Base-by-base conservation (phyloP, 2,888 invertebrate genomes). In the Drosophila mercatorum region DNA sequence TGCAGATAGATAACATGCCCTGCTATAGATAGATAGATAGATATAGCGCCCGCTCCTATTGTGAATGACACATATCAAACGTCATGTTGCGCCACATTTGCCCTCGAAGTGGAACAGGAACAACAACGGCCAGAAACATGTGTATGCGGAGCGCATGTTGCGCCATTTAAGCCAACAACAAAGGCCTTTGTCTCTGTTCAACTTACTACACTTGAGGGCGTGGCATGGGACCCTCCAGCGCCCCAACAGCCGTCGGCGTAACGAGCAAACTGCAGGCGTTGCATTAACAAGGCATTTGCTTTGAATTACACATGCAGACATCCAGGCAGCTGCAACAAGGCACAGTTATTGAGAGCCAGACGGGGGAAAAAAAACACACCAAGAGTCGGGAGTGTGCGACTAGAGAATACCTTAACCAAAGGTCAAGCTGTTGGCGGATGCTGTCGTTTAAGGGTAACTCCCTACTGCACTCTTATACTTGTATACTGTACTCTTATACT, bases 41-140 rank as follows among this genome's bases (percentile, higher is more conserved):
- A 34, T 51, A 36, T 51, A 22, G 34, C 12, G 7, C 22, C 6
- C 34, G 2, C 44, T 22, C 34, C 41, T 51, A 40, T 62, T 80
- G 66, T 76, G 75, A 78, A 75, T 80, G 80, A 76, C 72, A 78
- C 72, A 80, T 69, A 80, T 80, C 80, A 78, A 78, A 80, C 77
- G 78, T 80, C 78, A 76, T 59, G 81, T 72, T 69, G 80, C 61
- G 80, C 62, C 80, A 76, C 77, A 72, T 72, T 78, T 76, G 69
- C 64, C 60, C 41, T 55, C 61, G 41, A 70, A 70, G 57, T 75
- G 67, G 71, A 55, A 36, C 72, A 68, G 43, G 28, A 59, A 68
- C 40, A 64, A 17, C 44, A 26, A 17, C 47, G 62, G 61, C 77
- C 65, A 59, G 62, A 68, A 75, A 62, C 78, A 73, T 58, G 68